These are phyloP conservation scores for Perodicticus potto DNA, from an alignment of 2,797 vertebrate species.

Conservation along the genomic window DNA sequence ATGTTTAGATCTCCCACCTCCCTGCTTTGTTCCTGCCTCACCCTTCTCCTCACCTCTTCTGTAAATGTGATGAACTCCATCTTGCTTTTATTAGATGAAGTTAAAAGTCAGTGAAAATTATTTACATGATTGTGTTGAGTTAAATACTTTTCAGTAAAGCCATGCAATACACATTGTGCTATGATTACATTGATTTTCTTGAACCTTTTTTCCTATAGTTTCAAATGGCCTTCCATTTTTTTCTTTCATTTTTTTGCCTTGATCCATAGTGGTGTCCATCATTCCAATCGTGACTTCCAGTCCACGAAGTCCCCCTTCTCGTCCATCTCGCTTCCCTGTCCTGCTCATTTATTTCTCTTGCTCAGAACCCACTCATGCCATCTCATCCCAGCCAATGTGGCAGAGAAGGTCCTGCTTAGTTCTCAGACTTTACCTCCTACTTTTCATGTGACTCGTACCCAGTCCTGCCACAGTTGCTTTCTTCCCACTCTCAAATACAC, in stretches of 20 bases:
- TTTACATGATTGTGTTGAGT: constrained; percentile 15
- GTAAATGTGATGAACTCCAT: neutral
- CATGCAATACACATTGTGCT: neutral
- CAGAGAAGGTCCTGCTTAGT: neutral
- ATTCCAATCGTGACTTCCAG: neutral
- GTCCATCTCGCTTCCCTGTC: neutral
- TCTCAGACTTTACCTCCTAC: neutral
- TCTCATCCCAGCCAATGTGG: neutral
- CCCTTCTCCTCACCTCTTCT: neutral
- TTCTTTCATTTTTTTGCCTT: neutral
- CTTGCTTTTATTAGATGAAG: neutral
- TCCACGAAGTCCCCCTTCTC: neutral
- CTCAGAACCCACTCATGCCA: neutral
- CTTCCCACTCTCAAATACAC: constrained; percentile 3
- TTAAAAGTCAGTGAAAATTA: constrained; percentile 26
- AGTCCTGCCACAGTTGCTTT: neutral
- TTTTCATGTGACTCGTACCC: neutral
- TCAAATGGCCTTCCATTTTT: neutral
- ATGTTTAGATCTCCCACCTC: neutral
- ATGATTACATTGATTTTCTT: neutral
- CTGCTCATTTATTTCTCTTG: neutral
- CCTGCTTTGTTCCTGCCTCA: neutral
- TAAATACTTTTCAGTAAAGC: constrained; percentile 1
- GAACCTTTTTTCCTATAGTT: neutral
- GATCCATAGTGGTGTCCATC: neutral